Evolutionary conservation across 2,888 invertebrate species (phyloP), one percentile per base, ranked within the genome.

Genomic region (Andrena flavipes): DNA sequence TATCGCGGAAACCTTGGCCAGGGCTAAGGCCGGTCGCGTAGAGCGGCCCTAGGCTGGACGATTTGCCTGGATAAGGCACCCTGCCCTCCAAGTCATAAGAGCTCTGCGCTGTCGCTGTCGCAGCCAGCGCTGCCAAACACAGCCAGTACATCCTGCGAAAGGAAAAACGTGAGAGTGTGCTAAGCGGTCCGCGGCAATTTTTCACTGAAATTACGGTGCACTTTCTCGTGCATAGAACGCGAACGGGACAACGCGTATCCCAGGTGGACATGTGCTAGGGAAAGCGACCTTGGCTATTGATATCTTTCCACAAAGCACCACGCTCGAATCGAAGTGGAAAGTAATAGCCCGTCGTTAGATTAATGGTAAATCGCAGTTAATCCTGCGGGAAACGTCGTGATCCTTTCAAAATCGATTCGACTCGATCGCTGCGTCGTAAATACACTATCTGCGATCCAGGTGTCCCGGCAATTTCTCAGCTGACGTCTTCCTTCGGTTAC

Each of bases 1-100:
- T 93, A 76, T 94, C 94, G 26, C 94, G 91, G 76, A 92, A 94
- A 54, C 92, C 92, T 82, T 92, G 90, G 13, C 91, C 91, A 0
- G 88, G 84, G 49, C 88, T 88, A 23, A 92, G 83, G 7, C 92
- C 90, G 10, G 92, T 84, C 29, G 90, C 88, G 76, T 92, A 94
- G 2, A 94, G 91, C 0, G 93, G 92, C 51, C 93, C 93, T 3
- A 93, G 76, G 69, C 89, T 91, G 42, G 88, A 89, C 5, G 91
- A 86, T 78, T 94, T 94, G 29, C 92, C 91, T 7, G 91, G 90
- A 69, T 88, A 92, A 0, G 92, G 86, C 7, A 91, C 92, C 71
- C 93, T 91, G 0, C 90, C 68, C 62, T 93, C 93, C 35, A 93
- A 80, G 29, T 92, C 92, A 74, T 92, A 93, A n/a, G 91, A 86